A percentile compares a stretch with the other conserved stretches of the same genome.
phyloP scores from a whole-genome alignment of 2,113 vertebrate species.

The Plestiodon gilberti region DNA sequence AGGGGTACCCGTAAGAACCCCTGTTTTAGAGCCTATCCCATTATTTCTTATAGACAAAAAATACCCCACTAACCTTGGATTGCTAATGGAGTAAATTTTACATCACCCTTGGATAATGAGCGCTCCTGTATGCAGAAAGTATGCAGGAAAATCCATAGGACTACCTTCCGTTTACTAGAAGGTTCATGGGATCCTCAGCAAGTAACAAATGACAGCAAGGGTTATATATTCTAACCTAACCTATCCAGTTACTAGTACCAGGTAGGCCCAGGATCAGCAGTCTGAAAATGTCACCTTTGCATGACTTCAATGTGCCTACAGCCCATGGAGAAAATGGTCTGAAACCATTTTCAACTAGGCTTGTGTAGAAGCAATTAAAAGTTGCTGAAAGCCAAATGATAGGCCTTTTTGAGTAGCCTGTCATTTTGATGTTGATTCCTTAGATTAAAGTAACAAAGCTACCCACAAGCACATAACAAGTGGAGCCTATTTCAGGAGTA shows the following conservation, averaged over 20 bases:
- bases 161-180: neutral
- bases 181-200: neutral
- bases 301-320: neutral
- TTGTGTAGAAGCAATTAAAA: neutral
- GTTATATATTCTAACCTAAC: neutral
- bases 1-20: no score
- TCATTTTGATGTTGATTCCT: conserved; percentile 9
- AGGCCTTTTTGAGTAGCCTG: neutral
- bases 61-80: neutral
- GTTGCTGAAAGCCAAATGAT: neutral
- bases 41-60: neutral
- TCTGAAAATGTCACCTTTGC: neutral
- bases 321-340: neutral
- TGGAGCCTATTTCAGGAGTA: neutral
- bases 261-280: neutral
- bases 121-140: no score
- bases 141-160: neutral
- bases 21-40: no score
- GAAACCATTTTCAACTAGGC: neutral
- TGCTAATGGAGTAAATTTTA: no score
- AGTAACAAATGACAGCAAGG: neutral
- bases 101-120: no score
- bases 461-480: neutral
- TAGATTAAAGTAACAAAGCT: conserved; percentile 10
- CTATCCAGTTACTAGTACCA: neutral